Conservation (phyloP, 1,140 invertebrate genomes). For the Tetragonula clypearis region DNA sequence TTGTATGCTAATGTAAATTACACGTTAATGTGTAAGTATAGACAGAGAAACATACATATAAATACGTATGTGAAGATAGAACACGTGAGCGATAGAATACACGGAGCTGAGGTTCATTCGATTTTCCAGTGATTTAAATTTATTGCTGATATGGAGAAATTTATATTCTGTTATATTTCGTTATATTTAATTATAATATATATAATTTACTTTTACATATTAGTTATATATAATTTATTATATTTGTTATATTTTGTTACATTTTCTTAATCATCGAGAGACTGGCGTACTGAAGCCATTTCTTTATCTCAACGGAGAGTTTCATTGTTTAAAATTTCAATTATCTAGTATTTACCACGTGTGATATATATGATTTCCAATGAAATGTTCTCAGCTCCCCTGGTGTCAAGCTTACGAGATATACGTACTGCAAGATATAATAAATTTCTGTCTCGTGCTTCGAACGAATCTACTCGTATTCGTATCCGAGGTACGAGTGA, state of each 20-base stretch:
- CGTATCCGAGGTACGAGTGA: constrained; percentile 8
- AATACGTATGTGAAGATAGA: constrained; percentile 12
- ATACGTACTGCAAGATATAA: not conserved
- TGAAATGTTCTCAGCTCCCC: not conserved
- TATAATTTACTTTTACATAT: too few species aligned
- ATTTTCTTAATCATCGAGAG: not conserved
- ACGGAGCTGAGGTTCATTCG: not conserved
- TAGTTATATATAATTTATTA: too few species aligned
- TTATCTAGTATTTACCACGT: too few species aligned
- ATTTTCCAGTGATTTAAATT: not conserved
- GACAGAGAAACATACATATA: constrained; percentile 15
- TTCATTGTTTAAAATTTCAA: too few species aligned
- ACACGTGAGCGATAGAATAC: not conserved
- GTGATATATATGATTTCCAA: too few species aligned
- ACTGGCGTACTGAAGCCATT: not conserved
- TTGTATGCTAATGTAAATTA: constrained; percentile 7
- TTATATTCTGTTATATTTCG: not conserved
- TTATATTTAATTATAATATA: too few species aligned
- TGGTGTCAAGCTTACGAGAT: constrained; percentile 4
- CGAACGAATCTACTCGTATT: not conserved
- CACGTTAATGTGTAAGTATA: not conserved
- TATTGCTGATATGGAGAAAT: not conserved
- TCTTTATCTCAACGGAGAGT: too few species aligned
- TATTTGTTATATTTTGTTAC: too few species aligned
- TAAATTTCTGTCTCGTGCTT: not conserved